Evolutionary conservation across 2,888 invertebrate species (phyloP).

Genomic region (Malacosoma neustria): DNA sequence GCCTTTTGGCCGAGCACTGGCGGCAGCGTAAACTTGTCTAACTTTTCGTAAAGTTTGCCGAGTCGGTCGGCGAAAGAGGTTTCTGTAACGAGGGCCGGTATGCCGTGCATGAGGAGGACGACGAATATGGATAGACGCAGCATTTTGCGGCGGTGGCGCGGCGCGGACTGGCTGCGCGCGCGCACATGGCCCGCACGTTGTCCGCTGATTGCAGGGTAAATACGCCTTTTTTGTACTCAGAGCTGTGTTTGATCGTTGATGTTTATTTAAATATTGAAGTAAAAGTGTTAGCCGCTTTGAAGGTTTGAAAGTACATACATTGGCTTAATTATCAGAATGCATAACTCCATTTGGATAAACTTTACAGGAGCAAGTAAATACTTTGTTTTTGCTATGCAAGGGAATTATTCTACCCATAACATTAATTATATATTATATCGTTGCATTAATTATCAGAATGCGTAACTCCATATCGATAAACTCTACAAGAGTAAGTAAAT

Average conservation of each 20-base stretch:
- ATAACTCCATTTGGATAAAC: no score
- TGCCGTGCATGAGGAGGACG: conserved; percentile 34
- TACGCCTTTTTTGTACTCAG: background rate
- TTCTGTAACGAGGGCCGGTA: conserved; percentile 45
- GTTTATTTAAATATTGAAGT: no score
- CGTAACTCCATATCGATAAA: no score
- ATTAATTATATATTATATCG: no score
- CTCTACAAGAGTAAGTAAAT: no score
- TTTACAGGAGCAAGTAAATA: no score
- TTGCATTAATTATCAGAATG: no score
- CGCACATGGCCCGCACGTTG: conserved; percentile 10
- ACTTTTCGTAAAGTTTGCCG: conserved; percentile 45
- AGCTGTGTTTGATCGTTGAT: background rate
- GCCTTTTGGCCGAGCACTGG: conserved; percentile 18
- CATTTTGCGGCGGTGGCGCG: conserved; percentile 41
- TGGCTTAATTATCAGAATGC: no score
- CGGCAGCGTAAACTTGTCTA: conserved; percentile 39
- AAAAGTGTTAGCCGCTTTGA: no score
- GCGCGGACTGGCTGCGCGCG: conserved; percentile 17
- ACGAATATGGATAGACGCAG: conserved; percentile 37
- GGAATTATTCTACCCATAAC: no score
- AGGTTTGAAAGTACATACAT: no score
- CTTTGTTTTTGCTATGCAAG: no score
- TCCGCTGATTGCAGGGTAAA: background rate
- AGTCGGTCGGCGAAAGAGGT: conserved; percentile 39